Evolutionary conservation across 2,888 invertebrate species (phyloP).

Genomic region (Erebia ligea): DNA sequence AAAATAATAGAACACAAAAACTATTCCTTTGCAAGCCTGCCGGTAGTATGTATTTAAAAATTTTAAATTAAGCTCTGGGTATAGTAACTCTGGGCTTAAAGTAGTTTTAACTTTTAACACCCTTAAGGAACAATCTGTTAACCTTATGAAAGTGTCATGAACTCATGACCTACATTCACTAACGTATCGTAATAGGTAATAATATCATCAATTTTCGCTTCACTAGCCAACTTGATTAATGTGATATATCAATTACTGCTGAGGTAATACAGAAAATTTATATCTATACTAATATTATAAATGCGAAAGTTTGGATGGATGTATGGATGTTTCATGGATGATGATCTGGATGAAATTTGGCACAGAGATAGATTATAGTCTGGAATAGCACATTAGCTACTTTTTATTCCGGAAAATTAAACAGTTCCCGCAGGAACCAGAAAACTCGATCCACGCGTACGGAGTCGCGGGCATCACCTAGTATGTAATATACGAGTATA

Average conservation of each 20-base stretch:
- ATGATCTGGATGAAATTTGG: no score
- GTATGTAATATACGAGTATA: no score
- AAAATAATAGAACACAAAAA: background rate
- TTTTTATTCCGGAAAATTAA: no score
- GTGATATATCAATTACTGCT: constrained; percentile 19
- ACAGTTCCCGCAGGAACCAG: no score
- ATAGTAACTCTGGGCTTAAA: background rate
- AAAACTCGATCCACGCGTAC: no score
- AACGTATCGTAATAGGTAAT: constrained; percentile 1
- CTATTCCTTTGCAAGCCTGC: background rate
- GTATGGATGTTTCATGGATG: no score
- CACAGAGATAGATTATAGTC: no score
- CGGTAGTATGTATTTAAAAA: constrained; percentile 4
- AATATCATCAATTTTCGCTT: constrained; percentile 7
- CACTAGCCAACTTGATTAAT: constrained; percentile 15
- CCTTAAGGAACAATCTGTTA: constrained; percentile 15
- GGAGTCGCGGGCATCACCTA: no score
- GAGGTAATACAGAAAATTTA: constrained; percentile 4
- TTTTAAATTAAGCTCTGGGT: constrained; percentile 1
- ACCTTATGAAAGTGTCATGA: constrained; percentile 23
- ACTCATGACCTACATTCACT: constrained; percentile 21
- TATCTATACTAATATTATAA: no score
- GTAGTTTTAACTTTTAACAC: background rate
- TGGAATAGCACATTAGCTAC: no score
- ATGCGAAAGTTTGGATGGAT: no score